Evolutionary conservation across 1,140 invertebrate genomes (phyloP).

Genomic region (Caenorhabditis tropicalis): DNA sequence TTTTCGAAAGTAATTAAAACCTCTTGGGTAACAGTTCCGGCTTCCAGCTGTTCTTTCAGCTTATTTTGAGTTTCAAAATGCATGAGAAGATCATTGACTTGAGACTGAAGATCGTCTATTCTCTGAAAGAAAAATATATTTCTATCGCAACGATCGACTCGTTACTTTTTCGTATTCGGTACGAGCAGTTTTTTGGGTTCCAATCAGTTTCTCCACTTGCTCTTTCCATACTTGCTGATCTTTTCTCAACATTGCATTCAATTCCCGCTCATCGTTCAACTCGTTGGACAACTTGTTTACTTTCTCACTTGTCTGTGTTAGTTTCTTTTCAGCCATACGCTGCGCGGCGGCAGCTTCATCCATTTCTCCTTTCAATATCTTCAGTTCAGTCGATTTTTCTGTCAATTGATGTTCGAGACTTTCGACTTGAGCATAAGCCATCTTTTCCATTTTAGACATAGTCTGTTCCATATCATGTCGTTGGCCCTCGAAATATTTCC

Average conservation of each 20-base stretch:
- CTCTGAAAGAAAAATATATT: slow-evolving; percentile 74
- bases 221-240: slow-evolving; percentile 83
- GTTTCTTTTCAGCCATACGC: slow-evolving; percentile 70
- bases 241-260: slow-evolving; percentile 80
- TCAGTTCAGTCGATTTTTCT: slow-evolving; percentile 41
- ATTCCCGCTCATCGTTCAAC: slow-evolving; percentile 81
- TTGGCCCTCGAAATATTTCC: slow-evolving; percentile 77
- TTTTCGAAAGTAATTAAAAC: not conserved
- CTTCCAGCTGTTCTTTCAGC: slow-evolving; percentile 55
- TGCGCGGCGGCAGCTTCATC: slow-evolving; percentile 62
- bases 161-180: slow-evolving; percentile 36
- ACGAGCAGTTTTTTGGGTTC: slow-evolving; percentile 15
- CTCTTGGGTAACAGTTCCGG: slow-evolving; percentile 30
- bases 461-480: slow-evolving; percentile 49
- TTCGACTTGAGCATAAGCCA: slow-evolving; percentile 56
- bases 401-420: slow-evolving; percentile 51
- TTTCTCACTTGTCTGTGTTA: slow-evolving; percentile 16
- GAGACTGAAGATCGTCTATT: slow-evolving; percentile 84
- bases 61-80: slow-evolving; percentile 83
- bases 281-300: slow-evolving; percentile 73
- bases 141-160: not conserved
- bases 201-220: slow-evolving; percentile 78
- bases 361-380: slow-evolving; percentile 58
- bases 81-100: slow-evolving; percentile 93
- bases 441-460: slow-evolving; percentile 55